Conservation (phyloP, 2,888 invertebrate species). For the Sepioteuthis lessoniana region DNA sequence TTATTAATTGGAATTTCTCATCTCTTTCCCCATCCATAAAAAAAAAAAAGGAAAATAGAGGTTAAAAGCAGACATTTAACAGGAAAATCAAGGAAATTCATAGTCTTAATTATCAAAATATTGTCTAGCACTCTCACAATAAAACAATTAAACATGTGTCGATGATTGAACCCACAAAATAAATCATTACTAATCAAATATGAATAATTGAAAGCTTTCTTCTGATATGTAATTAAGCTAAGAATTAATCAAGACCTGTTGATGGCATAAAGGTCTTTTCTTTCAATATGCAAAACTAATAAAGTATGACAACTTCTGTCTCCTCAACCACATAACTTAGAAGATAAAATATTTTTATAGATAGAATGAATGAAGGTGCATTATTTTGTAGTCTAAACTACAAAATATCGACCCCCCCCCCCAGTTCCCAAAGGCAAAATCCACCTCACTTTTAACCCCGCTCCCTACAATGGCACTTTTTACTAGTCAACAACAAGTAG, state of each 20-base stretch:
- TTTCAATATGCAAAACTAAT: background rate
- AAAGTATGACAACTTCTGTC: background rate
- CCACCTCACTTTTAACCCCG: too few relatives aligned
- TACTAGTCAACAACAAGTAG: too few relatives aligned
- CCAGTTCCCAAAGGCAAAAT: too few relatives aligned
- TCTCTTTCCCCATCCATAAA: background rate
- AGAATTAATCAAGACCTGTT: background rate
- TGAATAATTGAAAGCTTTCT: background rate
- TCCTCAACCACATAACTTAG: background rate
- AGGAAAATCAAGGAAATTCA: background rate
- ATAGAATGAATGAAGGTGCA: too few relatives aligned
- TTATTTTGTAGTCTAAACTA: too few relatives aligned
- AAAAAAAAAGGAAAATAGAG: background rate
- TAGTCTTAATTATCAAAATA: background rate
- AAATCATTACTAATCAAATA: background rate
- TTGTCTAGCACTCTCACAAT: background rate
- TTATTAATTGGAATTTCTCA: background rate
- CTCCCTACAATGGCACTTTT: too few relatives aligned
- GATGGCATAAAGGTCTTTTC: background rate
- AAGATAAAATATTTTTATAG: too few relatives aligned
- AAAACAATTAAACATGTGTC: background rate
- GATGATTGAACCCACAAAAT: constrained; percentile 2
- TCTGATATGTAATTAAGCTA: background rate
- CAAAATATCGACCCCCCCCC: too few relatives aligned
- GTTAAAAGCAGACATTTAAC: background rate